These are phyloP conservation scores for Haemorhous mexicanus DNA, from an alignment of 2,113 vertebrate genomes.

Conservation along the genomic window DNA sequence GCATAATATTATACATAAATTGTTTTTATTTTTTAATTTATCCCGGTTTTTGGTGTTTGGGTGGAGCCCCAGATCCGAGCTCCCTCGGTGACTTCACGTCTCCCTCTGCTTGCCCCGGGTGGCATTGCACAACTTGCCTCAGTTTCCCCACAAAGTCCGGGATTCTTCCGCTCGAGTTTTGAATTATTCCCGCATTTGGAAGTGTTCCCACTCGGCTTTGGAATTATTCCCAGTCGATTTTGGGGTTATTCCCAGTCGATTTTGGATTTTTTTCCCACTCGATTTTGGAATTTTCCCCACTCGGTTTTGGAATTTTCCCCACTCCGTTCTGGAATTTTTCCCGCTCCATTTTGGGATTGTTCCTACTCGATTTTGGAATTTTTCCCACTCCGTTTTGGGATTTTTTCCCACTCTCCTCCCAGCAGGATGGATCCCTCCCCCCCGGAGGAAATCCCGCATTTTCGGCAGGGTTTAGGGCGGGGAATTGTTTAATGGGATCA, in stretches of 20 bases:
- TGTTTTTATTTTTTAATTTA: background rate
- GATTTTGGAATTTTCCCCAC: no score
- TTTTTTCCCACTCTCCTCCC: background rate
- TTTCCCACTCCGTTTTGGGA: no score
- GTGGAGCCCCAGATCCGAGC: background rate
- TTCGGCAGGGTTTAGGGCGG: background rate
- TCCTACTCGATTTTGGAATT: no score
- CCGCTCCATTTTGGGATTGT: background rate
- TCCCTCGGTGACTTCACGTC: background rate
- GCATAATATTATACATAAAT: no score
- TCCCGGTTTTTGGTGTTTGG: no score
- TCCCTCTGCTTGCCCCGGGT: background rate
- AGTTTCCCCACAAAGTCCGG: background rate
- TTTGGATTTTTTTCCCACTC: no score
- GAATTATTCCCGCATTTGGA: no score
- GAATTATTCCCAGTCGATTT: no score
- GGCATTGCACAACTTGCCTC: background rate
- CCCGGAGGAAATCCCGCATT: background rate
- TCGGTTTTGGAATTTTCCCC: background rate
- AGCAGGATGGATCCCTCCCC: background rate
- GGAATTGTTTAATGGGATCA: background rate
- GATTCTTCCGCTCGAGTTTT: background rate
- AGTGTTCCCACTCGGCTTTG: no score
- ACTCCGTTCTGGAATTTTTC: background rate
- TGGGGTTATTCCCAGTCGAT: no score